These are phyloP conservation scores for Pseudomyrmex gracilis DNA, from an alignment of 1,140 invertebrate species.

Conservation along the genomic window DNA sequence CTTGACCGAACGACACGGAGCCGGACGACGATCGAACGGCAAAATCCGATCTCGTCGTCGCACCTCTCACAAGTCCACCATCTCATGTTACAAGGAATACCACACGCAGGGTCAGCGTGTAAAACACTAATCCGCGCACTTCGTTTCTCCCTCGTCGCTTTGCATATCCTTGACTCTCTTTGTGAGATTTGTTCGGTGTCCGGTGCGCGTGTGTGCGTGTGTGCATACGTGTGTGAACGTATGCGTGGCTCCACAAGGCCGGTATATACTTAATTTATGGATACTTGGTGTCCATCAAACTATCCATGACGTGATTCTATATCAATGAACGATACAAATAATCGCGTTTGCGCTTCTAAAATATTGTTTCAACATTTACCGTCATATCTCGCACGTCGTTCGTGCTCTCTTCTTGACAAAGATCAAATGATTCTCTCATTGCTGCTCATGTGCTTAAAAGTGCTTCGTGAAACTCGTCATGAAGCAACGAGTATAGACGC, in stretches of 20 bases:
- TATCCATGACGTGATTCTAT: too few relatives aligned
- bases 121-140: slow-evolving; percentile 21
- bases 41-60: slow-evolving; percentile 28
- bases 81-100: slow-evolving; percentile 37
- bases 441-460: background rate
- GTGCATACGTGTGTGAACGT: background rate
- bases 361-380: background rate
- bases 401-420: background rate
- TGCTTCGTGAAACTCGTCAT: background rate
- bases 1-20: slow-evolving; percentile 11
- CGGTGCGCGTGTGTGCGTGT: background rate
- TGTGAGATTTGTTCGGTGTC: background rate
- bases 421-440: background rate
- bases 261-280: too few relatives aligned
- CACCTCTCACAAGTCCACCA: slow-evolving; percentile 37
- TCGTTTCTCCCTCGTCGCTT: background rate
- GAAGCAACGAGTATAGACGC: background rate
- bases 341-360: background rate
- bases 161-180: slow-evolving; percentile 20
- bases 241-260: too few relatives aligned
- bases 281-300: too few relatives aligned
- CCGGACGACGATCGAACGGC: slow-evolving; percentile 17
- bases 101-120: slow-evolving; percentile 27
- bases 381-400: background rate
- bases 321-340: background rate